Percentiles rank a stretch among this genome's conserved stretches.
Evolutionary conservation across 2,113 vertebrate species (phyloP).

Genomic region (Trochalopteron elliotii): DNA sequence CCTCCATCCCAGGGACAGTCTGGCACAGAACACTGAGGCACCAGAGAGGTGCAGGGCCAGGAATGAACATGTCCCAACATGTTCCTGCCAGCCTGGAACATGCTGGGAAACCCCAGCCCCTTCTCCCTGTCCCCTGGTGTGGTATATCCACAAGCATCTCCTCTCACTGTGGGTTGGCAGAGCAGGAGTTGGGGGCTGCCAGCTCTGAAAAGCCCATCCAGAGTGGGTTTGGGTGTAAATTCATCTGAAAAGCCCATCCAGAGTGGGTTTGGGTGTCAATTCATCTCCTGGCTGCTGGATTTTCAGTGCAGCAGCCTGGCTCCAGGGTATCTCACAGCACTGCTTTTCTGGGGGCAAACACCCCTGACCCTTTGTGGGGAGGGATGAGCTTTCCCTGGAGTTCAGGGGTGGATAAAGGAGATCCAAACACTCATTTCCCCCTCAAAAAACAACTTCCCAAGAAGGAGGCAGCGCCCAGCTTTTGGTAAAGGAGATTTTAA

Average conservation of each 20-base stretch:
- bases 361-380: background rate
- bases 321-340: background rate
- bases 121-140: background rate
- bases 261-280: background rate
- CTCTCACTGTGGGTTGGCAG: fast-evolving
- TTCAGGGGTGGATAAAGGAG: background rate
- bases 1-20: background rate
- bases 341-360: background rate
- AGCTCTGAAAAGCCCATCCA: background rate
- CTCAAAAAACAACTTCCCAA: background rate
- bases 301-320: background rate
- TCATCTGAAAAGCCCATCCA: background rate
- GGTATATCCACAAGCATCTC: background rate
- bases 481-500: slow-evolving; percentile 45
- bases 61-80: fast-evolving
- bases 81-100: background rate
- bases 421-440: background rate
- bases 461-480: background rate
- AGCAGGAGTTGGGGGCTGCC: background rate
- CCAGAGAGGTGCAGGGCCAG: fast-evolving
- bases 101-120: background rate
- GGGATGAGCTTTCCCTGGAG: background rate
- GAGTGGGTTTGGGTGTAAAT: background rate
- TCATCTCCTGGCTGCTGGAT: background rate
- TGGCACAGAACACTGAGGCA: background rate